A percentile compares a stretch with the other conserved stretches of the same genome.
phyloP scores from a whole-genome alignment of 1,140 invertebrate species.

The Saccostrea echinata region DNA sequence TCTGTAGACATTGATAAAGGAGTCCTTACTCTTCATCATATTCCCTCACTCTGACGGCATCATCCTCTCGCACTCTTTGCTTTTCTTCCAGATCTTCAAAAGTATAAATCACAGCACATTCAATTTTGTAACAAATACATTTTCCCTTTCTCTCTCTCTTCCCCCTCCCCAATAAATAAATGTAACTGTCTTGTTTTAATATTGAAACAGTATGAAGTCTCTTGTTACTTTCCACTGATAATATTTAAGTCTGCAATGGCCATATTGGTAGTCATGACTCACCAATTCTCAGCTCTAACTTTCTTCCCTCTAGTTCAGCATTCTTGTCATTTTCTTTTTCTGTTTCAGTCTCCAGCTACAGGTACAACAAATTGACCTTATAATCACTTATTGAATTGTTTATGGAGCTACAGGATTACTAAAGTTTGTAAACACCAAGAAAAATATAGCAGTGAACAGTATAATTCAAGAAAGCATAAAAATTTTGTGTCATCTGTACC shows the following conservation, averaged over 20 bases:
- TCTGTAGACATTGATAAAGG: too few species aligned
- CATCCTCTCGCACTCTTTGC: slow-evolving; percentile 59
- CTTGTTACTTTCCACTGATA: background rate
- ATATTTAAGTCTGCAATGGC: background rate
- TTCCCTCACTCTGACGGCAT: slow-evolving; percentile 66
- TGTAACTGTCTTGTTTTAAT: background rate
- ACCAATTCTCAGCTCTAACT: slow-evolving; percentile 64
- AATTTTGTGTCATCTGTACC: slow-evolving; percentile 51
- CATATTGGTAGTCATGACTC: slow-evolving; percentile 36
- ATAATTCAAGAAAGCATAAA: background rate
- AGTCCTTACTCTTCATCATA: slow-evolving; percentile 69
- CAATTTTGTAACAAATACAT: background rate
- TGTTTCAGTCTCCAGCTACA: slow-evolving; percentile 66
- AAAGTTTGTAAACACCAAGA: background rate
- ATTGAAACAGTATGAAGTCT: background rate
- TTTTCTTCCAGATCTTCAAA: slow-evolving; percentile 67
- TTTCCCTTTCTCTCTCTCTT: background rate
- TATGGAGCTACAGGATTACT: background rate
- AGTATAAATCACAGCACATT: background rate
- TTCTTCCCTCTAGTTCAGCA: slow-evolving; percentile 62
- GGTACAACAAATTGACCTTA: slow-evolving; percentile 13
- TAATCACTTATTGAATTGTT: background rate
- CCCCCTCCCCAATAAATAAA: background rate
- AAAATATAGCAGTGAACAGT: background rate
- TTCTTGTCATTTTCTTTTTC: slow-evolving; percentile 59